Evolutionary conservation across 2,113 vertebrate species (phyloP).

Genomic region (Colossoma macropomum): DNA sequence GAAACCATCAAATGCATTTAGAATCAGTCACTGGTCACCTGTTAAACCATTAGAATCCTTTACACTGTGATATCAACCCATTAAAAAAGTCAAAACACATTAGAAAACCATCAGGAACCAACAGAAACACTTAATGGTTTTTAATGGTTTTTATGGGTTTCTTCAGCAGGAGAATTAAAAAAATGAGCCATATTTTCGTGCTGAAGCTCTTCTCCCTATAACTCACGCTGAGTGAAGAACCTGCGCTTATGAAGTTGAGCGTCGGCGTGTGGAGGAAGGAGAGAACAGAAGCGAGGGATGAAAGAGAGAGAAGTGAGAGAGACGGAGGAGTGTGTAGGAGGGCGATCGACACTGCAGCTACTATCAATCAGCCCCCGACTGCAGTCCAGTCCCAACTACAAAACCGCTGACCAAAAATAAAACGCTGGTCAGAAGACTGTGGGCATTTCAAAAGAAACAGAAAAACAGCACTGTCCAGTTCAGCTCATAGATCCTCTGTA

Average conservation of each 20-base stretch:
- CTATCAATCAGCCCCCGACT: slow-evolving; percentile 67
- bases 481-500: not conserved
- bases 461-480: not conserved
- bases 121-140: too few relatives aligned
- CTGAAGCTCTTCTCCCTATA: too few relatives aligned
- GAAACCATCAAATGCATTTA: too few relatives aligned
- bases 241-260: not conserved
- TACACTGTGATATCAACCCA: too few relatives aligned
- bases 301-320: slow-evolving; percentile 13
- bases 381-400: slow-evolving; percentile 52
- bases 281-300: not conserved
- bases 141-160: too few relatives aligned
- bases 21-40: too few relatives aligned
- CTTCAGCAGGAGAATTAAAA: too few relatives aligned
- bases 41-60: too few relatives aligned
- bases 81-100: too few relatives aligned
- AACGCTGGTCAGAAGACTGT: not conserved
- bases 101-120: too few relatives aligned
- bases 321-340: slow-evolving; percentile 23
- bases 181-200: too few relatives aligned
- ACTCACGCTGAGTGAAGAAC: not conserved
- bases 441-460: not conserved
- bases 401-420: slow-evolving; percentile 34
- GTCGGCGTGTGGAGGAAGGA: slow-evolving; percentile 11
- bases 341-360: slow-evolving; percentile 63